phyloP scores from a whole-genome alignment of 2,888 invertebrate species.

The Mesorhabditis belari region DNA sequence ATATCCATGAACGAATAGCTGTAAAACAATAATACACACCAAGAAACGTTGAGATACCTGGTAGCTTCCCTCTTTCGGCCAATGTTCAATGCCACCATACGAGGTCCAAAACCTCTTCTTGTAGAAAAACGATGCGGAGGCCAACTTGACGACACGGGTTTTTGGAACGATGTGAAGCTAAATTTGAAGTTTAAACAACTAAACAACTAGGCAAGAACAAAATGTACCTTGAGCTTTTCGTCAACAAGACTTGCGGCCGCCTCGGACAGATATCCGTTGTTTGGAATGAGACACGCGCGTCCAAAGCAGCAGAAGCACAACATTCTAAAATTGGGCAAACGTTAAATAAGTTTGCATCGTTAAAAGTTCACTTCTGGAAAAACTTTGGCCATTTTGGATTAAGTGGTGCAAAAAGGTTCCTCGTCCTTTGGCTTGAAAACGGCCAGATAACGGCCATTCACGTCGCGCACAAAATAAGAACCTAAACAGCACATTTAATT shows the following conservation, averaged over 20 bases:
- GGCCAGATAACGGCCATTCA: constrained; percentile 69
- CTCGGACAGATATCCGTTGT: constrained; percentile 95
- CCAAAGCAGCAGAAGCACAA: constrained; percentile 86
- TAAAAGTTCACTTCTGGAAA: constrained; percentile 68
- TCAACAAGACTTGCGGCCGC: constrained; percentile 96
- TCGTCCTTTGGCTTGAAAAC: constrained; percentile 99
- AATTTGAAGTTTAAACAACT: too few species aligned
- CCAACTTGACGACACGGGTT: constrained; percentile 80
- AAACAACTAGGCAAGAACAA: not conserved
- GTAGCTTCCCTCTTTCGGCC: constrained; percentile 46
- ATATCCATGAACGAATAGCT: constrained; percentile 88
- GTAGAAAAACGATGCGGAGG: constrained; percentile 96
- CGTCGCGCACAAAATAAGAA: constrained; percentile 94
- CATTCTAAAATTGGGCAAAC: constrained; percentile 17
- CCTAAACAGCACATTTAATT: constrained; percentile 59
- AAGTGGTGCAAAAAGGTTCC: constrained; percentile 90
- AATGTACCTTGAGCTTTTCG: constrained; percentile 63
- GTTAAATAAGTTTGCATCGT: not conserved
- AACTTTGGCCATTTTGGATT: constrained; percentile 99
- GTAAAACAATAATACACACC: constrained; percentile 54
- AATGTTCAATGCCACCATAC: constrained; percentile 25
- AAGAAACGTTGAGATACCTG: constrained; percentile 15
- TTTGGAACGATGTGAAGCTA: constrained; percentile 91
- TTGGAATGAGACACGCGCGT: constrained; percentile 90
- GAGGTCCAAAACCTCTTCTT: constrained; percentile 52